Percentiles rank a stretch among this genome's conserved stretches.
Evolutionary conservation across 1,140 invertebrate species (phyloP).

Genomic region (Aporrectodea caliginosa): DNA sequence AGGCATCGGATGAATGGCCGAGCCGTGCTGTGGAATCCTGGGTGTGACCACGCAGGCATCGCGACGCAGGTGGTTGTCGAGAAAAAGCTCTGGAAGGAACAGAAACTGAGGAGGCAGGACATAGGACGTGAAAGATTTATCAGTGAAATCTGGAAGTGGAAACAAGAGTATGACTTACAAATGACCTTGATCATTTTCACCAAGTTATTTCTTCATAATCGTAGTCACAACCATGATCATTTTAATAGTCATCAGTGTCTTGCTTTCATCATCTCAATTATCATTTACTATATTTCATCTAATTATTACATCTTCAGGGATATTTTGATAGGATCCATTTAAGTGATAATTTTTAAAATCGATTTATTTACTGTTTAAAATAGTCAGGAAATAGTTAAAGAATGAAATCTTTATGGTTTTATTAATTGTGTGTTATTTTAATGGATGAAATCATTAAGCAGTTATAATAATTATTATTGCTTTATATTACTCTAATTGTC

Average conservation of each 20-base stretch:
- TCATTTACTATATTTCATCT: not conserved
- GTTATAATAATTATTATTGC: too few species aligned
- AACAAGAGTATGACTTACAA: constrained; percentile 64
- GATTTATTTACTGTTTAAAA: too few species aligned
- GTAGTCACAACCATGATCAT: not conserved
- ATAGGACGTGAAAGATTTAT: constrained; percentile 86
- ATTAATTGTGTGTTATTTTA: too few species aligned
- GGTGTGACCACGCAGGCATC: constrained; percentile 99
- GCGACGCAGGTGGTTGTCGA: constrained; percentile 92
- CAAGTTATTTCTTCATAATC: not conserved
- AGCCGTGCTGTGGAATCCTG: constrained; percentile 91
- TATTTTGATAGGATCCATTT: too few species aligned
- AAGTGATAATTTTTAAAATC: too few species aligned
- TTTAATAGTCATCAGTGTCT: not conserved
- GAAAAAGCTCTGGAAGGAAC: constrained; percentile 67
- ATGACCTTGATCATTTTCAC: not conserved
- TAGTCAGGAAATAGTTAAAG: too few species aligned
- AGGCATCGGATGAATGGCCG: constrained; percentile 88
- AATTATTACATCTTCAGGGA: too few species aligned
- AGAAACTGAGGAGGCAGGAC: constrained; percentile 74
- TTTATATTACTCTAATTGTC: too few species aligned
- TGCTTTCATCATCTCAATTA: constrained; percentile 4
- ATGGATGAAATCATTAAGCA: too few species aligned
- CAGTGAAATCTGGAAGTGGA: constrained; percentile 89
- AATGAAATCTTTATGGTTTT: too few species aligned